Evolutionary conservation across 2,888 invertebrate species (phyloP).

Genomic region (Ormyrus nitidulus): DNA sequence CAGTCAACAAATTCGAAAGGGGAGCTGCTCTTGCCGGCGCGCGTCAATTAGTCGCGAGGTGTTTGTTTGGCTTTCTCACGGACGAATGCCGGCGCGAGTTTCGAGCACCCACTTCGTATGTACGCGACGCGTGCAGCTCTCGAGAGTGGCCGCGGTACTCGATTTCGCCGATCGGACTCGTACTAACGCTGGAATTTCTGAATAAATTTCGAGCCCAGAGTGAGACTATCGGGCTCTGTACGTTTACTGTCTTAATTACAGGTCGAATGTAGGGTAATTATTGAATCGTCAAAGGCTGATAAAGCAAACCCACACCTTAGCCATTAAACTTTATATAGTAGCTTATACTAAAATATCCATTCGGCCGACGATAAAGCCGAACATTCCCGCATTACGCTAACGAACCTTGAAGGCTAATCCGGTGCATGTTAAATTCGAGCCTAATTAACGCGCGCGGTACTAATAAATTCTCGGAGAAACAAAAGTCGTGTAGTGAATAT

Average conservation of each 20-base stretch:
- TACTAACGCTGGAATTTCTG: too few species aligned
- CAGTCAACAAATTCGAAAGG: conserved; percentile 1
- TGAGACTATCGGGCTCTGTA: too few species aligned
- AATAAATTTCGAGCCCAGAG: too few species aligned
- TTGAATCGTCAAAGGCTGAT: too few species aligned
- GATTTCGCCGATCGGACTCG: neutral
- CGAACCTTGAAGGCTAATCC: neutral
- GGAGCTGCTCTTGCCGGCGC: conserved; percentile 6
- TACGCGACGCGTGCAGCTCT: neutral
- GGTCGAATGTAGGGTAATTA: too few species aligned
- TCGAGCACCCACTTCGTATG: conserved; percentile 59
- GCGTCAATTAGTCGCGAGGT: conserved; percentile 62
- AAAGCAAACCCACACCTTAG: too few species aligned
- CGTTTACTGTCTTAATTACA: too few species aligned
- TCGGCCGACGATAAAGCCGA: neutral
- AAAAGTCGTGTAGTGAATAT: conserved; percentile 32
- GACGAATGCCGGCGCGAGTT: conserved; percentile 57
- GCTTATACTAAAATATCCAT: neutral
- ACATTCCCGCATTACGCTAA: conserved; percentile 6
- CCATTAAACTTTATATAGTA: too few species aligned
- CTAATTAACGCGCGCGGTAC: too few species aligned
- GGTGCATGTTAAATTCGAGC: neutral
- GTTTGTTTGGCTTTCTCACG: conserved; percentile 74
- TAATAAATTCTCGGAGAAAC: neutral
- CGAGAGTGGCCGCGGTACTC: neutral